Conservation (phyloP, 30 jellyfish, hydroid and myxozoan genomes). For the Nemopilema nomurai region DNA sequence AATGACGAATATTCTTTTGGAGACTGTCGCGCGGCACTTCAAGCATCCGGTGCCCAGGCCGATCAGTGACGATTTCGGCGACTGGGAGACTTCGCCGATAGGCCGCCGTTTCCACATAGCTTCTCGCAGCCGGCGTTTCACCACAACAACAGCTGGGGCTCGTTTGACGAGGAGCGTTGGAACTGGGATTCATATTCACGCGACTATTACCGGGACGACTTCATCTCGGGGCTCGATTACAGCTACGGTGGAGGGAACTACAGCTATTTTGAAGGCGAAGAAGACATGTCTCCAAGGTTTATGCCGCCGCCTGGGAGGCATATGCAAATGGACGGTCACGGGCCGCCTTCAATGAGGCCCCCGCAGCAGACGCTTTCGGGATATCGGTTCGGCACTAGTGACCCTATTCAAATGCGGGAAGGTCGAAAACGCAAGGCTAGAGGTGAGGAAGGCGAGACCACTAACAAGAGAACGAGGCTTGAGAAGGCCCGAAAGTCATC, state of each 20-base stretch:
- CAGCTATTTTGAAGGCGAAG: conserved; percentile 55
- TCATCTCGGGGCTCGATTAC: conserved; percentile 34
- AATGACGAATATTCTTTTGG: conserved; percentile 88
- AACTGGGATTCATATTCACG: conserved; percentile 6
- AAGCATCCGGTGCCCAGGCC: conserved; percentile 78
- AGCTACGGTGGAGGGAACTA: conserved; percentile 49
- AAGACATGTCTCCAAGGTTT: conserved; percentile 40
- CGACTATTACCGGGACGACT: conserved; percentile 26
- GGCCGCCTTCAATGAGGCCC: conserved; percentile 42
- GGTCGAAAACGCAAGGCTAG: conserved; percentile 52
- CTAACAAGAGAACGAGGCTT: conserved; percentile 11
- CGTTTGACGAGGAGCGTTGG: conserved; percentile 53
- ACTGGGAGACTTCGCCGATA: conserved; percentile 25
- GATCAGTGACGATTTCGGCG: conserved; percentile 42
- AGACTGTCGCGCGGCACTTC: conserved; percentile 74
- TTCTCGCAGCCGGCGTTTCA: conserved; percentile 58
- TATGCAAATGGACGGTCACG: conserved; percentile 36
- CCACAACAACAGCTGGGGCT: conserved; percentile 44
- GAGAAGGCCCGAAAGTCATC: conserved; percentile 7
- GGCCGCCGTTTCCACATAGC: conserved; percentile 70
- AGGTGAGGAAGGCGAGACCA: conserved; percentile 23
- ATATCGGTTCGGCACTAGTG: conserved; percentile 47
- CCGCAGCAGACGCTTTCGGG: conserved; percentile 67
- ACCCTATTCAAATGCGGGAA: conserved; percentile 36
- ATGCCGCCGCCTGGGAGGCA: conserved; percentile 47